These are phyloP conservation scores for Pholis gunnellus DNA, from an alignment of 2,113 vertebrate genomes.

Conservation along the genomic window DNA sequence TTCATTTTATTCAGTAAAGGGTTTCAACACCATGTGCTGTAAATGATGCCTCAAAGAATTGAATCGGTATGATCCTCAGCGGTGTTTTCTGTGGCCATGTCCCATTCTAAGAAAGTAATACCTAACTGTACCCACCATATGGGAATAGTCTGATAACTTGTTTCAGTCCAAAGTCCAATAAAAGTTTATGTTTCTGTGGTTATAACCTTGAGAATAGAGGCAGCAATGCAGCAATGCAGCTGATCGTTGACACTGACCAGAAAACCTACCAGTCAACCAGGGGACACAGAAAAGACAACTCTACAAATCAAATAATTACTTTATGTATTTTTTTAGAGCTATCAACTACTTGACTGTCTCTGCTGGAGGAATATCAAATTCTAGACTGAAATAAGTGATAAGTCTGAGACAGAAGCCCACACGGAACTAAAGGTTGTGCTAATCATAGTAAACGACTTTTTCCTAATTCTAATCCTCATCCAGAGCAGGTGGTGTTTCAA, in stretches of 20 bases:
- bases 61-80: background rate
- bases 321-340: background rate
- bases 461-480: slow-evolving; percentile 4
- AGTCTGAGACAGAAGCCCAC: background rate
- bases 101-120: background rate
- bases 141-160: background rate
- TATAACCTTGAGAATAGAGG: slow-evolving; percentile 27
- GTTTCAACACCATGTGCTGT: background rate
- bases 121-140: background rate
- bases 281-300: slow-evolving; percentile 8
- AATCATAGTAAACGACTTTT: slow-evolving; percentile 21
- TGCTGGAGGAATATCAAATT: slow-evolving; percentile 11
- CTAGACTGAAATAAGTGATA: slow-evolving; percentile 2
- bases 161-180: background rate
- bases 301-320: background rate
- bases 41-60: background rate
- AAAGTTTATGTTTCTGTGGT: background rate
- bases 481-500: background rate
- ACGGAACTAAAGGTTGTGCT: slow-evolving; percentile 1
- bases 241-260: slow-evolving; percentile 33
- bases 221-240: slow-evolving; percentile 14
- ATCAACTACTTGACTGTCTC: slow-evolving; percentile 16
- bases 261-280: background rate
- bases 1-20: background rate
- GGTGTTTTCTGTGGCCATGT: slow-evolving; percentile 8